Evolutionary conservation across 2,888 invertebrate genomes (phyloP).

Genomic region (Andrena hattorfiana): DNA sequence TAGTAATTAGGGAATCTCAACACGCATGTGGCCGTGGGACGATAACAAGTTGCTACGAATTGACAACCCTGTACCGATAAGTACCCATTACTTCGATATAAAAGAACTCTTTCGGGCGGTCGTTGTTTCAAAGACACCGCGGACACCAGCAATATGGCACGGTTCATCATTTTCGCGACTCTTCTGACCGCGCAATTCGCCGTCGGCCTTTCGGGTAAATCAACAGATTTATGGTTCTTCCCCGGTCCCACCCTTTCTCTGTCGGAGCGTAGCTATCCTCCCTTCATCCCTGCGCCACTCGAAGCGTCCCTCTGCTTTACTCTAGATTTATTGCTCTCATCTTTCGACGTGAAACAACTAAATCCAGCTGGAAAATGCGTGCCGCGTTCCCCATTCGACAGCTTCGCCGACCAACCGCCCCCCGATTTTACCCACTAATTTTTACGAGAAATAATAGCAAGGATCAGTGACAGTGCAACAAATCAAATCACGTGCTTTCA

Average conservation of each 20-base stretch:
- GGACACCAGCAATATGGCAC: slow-evolving; percentile 67
- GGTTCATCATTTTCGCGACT: slow-evolving; percentile 72
- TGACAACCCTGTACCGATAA: too few relatives aligned
- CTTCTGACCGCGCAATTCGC: slow-evolving; percentile 67
- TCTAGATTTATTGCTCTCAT: slow-evolving; percentile 63
- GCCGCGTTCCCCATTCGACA: neutral
- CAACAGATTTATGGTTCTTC: slow-evolving; percentile 74
- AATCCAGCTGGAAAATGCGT: slow-evolving; percentile 20
- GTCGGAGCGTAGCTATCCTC: slow-evolving; percentile 59
- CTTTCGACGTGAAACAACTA: slow-evolving; percentile 51
- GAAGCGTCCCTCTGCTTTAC: slow-evolving; percentile 38
- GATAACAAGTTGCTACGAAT: too few relatives aligned
- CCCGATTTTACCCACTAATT: neutral
- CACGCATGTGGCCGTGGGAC: too few relatives aligned
- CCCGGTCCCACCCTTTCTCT: slow-evolving; percentile 76
- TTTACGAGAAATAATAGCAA: neutral
- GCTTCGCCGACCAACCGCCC: neutral
- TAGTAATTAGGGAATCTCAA: too few relatives aligned
- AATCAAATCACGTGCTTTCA: slow-evolving; percentile 30
- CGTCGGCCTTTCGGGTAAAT: slow-evolving; percentile 74
- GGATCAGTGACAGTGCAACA: neutral
- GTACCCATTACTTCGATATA: neutral
- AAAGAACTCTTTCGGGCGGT: slow-evolving; percentile 48
- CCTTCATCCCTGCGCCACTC: slow-evolving; percentile 23
- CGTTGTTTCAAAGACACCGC: slow-evolving; percentile 59